Percentiles rank a stretch among this genome's conserved stretches.
Conservation (phyloP, 2,797 vertebrate species). For the Lepus oiostolus region DNA sequence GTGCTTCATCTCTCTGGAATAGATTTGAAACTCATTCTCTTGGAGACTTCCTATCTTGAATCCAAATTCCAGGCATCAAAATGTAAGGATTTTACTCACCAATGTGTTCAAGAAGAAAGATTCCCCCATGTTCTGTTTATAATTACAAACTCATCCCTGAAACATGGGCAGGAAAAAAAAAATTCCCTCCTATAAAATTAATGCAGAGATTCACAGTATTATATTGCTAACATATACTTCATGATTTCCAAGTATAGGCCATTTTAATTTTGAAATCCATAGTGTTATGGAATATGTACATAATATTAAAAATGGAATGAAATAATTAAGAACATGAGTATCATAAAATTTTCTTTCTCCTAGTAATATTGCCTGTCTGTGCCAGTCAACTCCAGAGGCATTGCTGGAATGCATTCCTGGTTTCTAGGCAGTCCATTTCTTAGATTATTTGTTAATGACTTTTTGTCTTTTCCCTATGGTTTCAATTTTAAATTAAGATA, state of each 20-base stretch:
- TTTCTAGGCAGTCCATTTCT: conserved; percentile 5
- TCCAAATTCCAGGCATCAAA: not conserved
- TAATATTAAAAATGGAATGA: conserved; percentile 23
- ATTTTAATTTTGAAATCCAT: conserved; percentile 49
- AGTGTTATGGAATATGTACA: not conserved
- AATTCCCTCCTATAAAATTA: not conserved
- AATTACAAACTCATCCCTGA: not conserved
- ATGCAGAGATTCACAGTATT: not conserved
- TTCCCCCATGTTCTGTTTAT: not conserved
- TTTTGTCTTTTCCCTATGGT: not conserved
- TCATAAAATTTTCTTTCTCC: not conserved
- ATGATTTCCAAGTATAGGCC: not conserved
- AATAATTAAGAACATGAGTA: conserved; percentile 28
- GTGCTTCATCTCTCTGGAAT: not conserved
- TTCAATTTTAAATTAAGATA: conserved; percentile 44
- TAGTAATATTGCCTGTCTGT: not conserved
- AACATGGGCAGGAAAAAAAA: not conserved
- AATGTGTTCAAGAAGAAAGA: not conserved
- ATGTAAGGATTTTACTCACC: not conserved
- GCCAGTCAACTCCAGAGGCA: not conserved
- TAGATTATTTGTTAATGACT: not conserved
- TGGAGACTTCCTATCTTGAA: not conserved
- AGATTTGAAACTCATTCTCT: conserved; percentile 9
- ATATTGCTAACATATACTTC: not conserved
- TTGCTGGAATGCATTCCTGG: not conserved